Conservation (phyloP, 2,888 invertebrate genomes). For the Hirtodrosophila confusa region DNA sequence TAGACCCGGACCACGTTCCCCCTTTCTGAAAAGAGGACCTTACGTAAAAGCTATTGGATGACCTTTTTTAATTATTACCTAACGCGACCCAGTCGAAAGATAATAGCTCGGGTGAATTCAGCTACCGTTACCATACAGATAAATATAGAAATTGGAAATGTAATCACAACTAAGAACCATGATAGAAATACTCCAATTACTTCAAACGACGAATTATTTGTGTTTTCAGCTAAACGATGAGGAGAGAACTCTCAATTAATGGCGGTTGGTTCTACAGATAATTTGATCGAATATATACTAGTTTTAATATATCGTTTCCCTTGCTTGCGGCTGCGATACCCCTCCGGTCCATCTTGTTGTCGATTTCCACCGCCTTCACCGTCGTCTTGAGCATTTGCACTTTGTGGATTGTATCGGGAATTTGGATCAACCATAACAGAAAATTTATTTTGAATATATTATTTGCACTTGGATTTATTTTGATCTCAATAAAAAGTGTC, state of each 20-base stretch:
- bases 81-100: conserved; percentile 86
- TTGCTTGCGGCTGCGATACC: neutral
- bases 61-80: conserved; percentile 47
- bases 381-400: too few species aligned
- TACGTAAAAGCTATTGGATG: fast-evolving
- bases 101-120: conserved; percentile 86
- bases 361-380: too few species aligned
- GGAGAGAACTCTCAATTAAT: neutral
- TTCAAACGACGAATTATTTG: conserved; percentile 36
- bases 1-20: conserved; percentile 86
- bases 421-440: neutral
- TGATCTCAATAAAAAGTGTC: too few species aligned
- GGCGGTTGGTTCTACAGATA: too few species aligned
- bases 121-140: conserved; percentile 83
- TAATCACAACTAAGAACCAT: conserved; percentile 41
- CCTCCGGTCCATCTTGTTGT: neutral
- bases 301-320: conserved; percentile 47
- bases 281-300: conserved; percentile 28
- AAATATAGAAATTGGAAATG: conserved; percentile 75
- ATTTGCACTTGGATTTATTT: too few species aligned
- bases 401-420: too few species aligned
- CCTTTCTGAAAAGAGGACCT: conserved; percentile 56
- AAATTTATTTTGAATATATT: neutral
- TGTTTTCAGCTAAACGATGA: conserved; percentile 40
- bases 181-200: conserved; percentile 23